These are phyloP conservation scores for Agelaius phoeniceus DNA, from an alignment of 2,113 vertebrate species.

Conservation along the genomic window DNA sequence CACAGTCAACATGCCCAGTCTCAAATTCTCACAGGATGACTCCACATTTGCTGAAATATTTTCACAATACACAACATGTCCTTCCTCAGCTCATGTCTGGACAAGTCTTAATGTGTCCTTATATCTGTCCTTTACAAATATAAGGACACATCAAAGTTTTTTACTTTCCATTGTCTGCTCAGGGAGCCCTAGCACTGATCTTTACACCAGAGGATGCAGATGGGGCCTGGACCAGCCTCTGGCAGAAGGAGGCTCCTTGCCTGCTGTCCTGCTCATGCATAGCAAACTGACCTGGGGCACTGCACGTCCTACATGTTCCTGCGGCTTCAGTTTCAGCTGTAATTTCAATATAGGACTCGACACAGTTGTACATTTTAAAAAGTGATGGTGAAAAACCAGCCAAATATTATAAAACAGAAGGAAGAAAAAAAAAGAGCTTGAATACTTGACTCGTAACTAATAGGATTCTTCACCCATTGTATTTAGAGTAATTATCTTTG, in stretches of 20 bases:
- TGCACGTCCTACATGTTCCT: neutral
- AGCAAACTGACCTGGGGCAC: neutral
- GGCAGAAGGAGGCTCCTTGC: neutral
- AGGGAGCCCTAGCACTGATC: neutral
- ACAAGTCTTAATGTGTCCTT: neutral
- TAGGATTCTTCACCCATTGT: neutral
- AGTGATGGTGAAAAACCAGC: neutral
- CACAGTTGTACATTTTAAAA: neutral
- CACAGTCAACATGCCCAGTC: neutral
- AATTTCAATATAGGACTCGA: neutral
- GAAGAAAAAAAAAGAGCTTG: neutral
- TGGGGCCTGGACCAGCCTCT: neutral
- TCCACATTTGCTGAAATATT: neutral
- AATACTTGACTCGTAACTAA: neutral
- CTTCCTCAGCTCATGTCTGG: neutral
- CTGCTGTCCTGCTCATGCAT: neutral
- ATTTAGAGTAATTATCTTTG: constrained; percentile 35
- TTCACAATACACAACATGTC: neutral
- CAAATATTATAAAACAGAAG: neutral
- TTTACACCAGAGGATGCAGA: neutral
- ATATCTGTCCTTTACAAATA: neutral
- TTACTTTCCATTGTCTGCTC: neutral
- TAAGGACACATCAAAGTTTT: neutral
- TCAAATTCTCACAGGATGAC: neutral
- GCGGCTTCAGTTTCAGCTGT: neutral